Evolutionary conservation across 1,140 invertebrate species (phyloP).

Genomic region (Spodoptera litura): DNA sequence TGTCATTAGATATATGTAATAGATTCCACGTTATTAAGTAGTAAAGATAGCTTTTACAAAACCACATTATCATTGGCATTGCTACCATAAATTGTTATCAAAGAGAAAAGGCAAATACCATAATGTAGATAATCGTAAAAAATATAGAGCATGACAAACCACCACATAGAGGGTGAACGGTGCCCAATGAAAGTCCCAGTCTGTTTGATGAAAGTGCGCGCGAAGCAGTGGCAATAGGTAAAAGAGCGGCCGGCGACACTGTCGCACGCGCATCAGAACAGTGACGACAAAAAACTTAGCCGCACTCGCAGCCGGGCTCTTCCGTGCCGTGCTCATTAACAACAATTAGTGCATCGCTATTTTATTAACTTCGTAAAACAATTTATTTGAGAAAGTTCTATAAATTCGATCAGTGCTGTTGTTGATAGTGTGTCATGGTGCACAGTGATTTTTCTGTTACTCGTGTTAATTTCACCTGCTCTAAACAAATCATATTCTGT

Average conservation of each 20-base stretch:
- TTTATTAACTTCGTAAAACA: conserved; percentile 32
- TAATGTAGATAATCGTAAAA: conserved; percentile 1
- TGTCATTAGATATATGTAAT: too few relatives aligned
- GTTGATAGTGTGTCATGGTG: conserved; percentile 14
- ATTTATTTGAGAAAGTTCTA: conserved; percentile 29
- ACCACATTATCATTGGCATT: too few relatives aligned
- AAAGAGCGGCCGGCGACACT: conserved; percentile 67
- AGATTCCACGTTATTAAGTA: too few relatives aligned
- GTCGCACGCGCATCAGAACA: conserved; percentile 65
- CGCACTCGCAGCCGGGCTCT: conserved; percentile 48
- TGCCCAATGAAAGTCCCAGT: conserved; percentile 67
- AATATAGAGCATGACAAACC: conserved; percentile 46
- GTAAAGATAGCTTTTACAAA: too few relatives aligned
- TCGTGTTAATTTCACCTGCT: not conserved
- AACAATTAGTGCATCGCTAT: conserved; percentile 47
- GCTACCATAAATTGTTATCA: not conserved
- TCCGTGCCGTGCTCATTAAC: conserved; percentile 49
- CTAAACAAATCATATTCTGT: not conserved
- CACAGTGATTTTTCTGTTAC: conserved; percentile 21
- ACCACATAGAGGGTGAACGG: conserved; percentile 59
- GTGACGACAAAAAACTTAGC: conserved; percentile 62
- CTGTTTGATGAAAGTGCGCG: conserved; percentile 69
- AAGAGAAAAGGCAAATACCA: conserved; percentile 2
- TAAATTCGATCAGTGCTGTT: conserved; percentile 23
- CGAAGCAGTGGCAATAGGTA: conserved; percentile 60